Evolutionary conservation across 2,888 invertebrate species (phyloP).

Genomic region (Rosalia funebris): DNA sequence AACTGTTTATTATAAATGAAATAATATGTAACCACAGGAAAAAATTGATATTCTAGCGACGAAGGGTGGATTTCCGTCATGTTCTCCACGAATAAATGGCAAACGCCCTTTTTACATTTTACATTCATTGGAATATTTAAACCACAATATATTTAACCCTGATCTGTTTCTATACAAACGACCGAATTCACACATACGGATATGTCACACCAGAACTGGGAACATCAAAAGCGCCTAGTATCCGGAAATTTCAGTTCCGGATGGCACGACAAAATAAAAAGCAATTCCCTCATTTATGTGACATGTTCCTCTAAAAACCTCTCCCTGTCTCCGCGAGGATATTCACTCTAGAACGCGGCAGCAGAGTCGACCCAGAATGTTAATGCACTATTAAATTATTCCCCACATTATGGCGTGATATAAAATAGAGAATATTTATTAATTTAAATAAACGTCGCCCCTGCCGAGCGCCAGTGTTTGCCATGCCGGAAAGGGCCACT

Average conservation of each 20-base stretch:
- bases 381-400: conserved; percentile 32
- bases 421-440: conserved; percentile 31
- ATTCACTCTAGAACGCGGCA: conserved; percentile 3
- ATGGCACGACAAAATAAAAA: not conserved
- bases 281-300: not conserved
- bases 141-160: too few relatives aligned
- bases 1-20: too few relatives aligned
- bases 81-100: too few relatives aligned
- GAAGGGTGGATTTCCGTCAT: too few relatives aligned
- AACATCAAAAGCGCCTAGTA: too few relatives aligned
- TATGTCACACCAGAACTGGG: too few relatives aligned
- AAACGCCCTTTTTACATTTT: too few relatives aligned
- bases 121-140: too few relatives aligned
- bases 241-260: not conserved
- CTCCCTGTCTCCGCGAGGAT: not conserved
- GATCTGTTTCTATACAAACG: too few relatives aligned
- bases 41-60: too few relatives aligned
- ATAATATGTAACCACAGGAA: too few relatives aligned
- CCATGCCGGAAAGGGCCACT: not conserved
- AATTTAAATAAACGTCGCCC: conserved; percentile 27
- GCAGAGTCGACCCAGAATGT: conserved; percentile 23
- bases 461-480: conserved; percentile 10
- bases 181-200: too few relatives aligned
- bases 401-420: conserved; percentile 20
- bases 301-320: not conserved